Percentiles rank a stretch among this genome's conserved stretches.
These are phyloP conservation scores for Vireo altiloquus DNA, from an alignment of 2,113 vertebrate species.

Conservation along the genomic window DNA sequence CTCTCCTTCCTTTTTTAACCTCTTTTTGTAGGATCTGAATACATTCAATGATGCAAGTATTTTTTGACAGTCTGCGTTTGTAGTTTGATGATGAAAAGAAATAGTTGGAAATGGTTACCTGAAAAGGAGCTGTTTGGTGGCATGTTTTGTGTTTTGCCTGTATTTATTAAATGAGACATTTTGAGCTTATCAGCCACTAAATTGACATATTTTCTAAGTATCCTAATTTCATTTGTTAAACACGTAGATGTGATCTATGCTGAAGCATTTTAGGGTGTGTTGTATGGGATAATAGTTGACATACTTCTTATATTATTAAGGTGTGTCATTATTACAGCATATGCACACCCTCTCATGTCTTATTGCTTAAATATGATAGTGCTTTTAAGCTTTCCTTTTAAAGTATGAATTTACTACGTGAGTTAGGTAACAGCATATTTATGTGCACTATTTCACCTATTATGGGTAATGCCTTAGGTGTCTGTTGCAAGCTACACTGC, in stretches of 20 bases:
- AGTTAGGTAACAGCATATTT: constrained; percentile 30
- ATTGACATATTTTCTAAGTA: neutral
- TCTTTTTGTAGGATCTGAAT: neutral
- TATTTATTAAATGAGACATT: neutral
- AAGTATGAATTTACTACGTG: constrained; percentile 23
- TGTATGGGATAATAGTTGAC: constrained; percentile 37
- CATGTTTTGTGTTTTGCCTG: neutral
- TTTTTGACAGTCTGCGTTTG: neutral
- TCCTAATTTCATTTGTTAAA: constrained; percentile 10
- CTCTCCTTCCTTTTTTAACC: neutral
- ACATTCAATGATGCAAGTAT: neutral
- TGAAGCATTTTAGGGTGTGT: constrained; percentile 39
- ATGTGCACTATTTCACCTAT: constrained; percentile 15
- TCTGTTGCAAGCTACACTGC: neutral
- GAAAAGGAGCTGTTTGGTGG: neutral
- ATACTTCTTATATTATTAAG: constrained; percentile 47
- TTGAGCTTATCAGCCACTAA: neutral
- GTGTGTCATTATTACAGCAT: constrained; percentile 47
- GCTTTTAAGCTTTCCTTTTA: constrained; percentile 45
- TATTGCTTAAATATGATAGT: constrained; percentile 35
- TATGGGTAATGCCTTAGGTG: neutral
- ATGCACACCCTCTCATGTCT: constrained; percentile 45
- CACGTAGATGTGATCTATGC: constrained; percentile 14
- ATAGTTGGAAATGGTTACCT: neutral
- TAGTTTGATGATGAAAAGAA: neutral